phyloP scores from a whole-genome alignment of 2,888 invertebrate species.

The Arctia plantaginis region DNA sequence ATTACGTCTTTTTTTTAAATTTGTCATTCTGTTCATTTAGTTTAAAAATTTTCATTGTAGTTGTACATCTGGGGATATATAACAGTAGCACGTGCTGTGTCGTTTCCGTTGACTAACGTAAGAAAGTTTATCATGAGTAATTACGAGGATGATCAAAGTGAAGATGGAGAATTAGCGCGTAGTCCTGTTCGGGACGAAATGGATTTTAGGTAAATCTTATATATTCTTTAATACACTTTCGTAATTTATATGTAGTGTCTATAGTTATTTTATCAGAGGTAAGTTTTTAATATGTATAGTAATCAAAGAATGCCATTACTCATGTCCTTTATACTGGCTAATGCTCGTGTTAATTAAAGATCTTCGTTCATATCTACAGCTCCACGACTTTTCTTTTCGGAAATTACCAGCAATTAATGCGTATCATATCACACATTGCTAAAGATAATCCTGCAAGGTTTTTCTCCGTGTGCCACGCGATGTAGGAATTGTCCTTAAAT shows the following conservation, averaged over 20 bases:
- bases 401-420: not conserved
- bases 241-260: not conserved
- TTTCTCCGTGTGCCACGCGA: not conserved
- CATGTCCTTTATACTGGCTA: not conserved
- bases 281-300: not conserved
- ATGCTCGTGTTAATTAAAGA: not conserved
- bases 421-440: not conserved
- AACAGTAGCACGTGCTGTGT: conserved; percentile 15
- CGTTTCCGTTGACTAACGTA: conserved; percentile 12
- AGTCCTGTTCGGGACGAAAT: conserved; percentile 89
- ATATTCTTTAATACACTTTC: not conserved
- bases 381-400: not conserved
- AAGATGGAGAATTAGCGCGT: conserved; percentile 93
- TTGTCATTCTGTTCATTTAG: conserved; percentile 21
- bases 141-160: conserved; percentile 91
- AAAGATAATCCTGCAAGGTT: not conserved
- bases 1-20: conserved; percentile 26
- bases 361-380: not conserved
- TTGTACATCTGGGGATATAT: conserved; percentile 20
- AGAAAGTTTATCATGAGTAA: conserved; percentile 74
- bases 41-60: conserved; percentile 4
- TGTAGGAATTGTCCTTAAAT: not conserved
- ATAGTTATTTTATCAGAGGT: not conserved
- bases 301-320: not conserved
- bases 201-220: conserved; percentile 77